phyloP scores from a whole-genome alignment of 35 echinoderm and acorn worm genomes.

The Stichopus chloronotus region DNA sequence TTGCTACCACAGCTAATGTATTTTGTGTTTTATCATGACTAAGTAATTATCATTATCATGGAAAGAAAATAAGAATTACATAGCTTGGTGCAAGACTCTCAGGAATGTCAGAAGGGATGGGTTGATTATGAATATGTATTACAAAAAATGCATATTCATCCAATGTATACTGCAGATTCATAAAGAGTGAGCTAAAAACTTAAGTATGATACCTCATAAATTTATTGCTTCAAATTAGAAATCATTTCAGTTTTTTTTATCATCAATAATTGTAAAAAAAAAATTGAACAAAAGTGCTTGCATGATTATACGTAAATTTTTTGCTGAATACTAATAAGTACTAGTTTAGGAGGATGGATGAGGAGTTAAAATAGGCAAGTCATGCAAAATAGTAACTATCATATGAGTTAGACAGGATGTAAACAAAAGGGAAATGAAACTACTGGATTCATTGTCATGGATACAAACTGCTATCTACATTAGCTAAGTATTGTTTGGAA shows the following conservation, averaged over 20 bases:
- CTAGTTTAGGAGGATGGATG: not conserved
- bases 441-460: too few relatives aligned
- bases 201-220: slow-evolving; percentile 14
- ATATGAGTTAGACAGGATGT: not conserved
- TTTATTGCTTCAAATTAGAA: slow-evolving; percentile 52
- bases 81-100: too few relatives aligned
- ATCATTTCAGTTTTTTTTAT: slow-evolving; percentile 25
- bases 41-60: too few relatives aligned
- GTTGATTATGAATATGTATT: too few relatives aligned
- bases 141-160: too few relatives aligned
- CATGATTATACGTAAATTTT: not conserved
- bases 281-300: not conserved
- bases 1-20: too few relatives aligned
- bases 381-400: not conserved
- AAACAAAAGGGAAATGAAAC: not conserved
- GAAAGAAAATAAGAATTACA: too few relatives aligned
- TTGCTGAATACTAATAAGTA: not conserved
- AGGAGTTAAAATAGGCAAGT: not conserved
- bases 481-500: too few relatives aligned
- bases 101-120: too few relatives aligned
- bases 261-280: not conserved
- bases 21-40: too few relatives aligned
- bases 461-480: too few relatives aligned
- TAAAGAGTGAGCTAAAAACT: not conserved
- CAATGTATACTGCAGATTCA: not conserved